Evolutionary conservation across 1,140 invertebrate species (phyloP), one percentile per base, ranked within the genome.

Genomic region (Drosophila takahashii): DNA sequence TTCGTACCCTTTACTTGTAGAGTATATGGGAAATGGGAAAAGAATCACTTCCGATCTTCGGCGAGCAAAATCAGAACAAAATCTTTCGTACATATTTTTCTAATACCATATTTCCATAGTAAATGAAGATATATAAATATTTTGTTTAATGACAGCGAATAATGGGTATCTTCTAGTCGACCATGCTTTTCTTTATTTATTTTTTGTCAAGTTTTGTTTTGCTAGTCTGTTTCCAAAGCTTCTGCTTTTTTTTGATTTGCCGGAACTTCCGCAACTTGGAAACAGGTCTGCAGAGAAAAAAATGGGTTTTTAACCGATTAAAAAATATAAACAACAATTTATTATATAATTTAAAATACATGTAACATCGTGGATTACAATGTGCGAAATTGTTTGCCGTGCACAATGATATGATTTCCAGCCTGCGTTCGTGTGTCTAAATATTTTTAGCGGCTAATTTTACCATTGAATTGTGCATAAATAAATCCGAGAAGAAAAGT

Each of bases 401-500:
- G 50, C 32, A n/a, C 7, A n/a, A 34, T 6, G 4, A 16, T 36
- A 18, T 11, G 15, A 39, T 15, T 15, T 36, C 47, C 47, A 42
- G 47, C 16, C 11, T 22, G 34, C 34, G 32, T 57, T 44, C 51
- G 45, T 66, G 44, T 64, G 45, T 71, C 34, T 51, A 48, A 81
- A 60, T 78, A 81, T 83, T 78, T 74, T 69, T 79, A 79, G 70
- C 60, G 52, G 29, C 70, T 79, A 52, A 62, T 64, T 84, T 84
- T 73, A 73, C 61, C 54, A 77, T 65, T 80, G 72, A 85, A 86
- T 73, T 77, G 73, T 60, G 56, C 77, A 70, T 86, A 81, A 81
- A 70, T 80, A 72, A 72, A 78, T 44, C 26, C 29, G 36, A 48
- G 27, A 78, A 56, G 71, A 59, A 61, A 47, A 42, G 48, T 56